Evolutionary conservation across 1,140 invertebrate genomes (phyloP), one percentile per base, ranked within the genome.

Genomic region (Drosophila teissieri): DNA sequence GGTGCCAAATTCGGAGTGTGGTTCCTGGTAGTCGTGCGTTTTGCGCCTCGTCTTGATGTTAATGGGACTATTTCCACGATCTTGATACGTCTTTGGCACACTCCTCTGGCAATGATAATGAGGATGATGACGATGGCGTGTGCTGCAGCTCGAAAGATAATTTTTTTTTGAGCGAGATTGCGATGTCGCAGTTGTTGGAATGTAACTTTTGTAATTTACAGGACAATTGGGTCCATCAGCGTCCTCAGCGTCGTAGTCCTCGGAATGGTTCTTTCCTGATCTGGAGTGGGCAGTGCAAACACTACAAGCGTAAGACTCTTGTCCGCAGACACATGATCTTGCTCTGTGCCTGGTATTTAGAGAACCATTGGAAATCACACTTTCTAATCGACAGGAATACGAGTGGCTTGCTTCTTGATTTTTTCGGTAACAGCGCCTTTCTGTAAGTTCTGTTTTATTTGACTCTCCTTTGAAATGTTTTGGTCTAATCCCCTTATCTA

Each of bases 51-150:
- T 65, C 36, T 60, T 69, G 5, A 82, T 48, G 14, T 65, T 60
- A 40, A 86, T 86, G 37, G 82, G 82, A 52, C 83, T 88, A 52
- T 73, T 79, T 22, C 54, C 82, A 34, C 84, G 74, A 76, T 86
- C 79, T 51, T 72, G 74, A 76, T 69, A 86, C 12, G 34, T 73
- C 49, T 69, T 86, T 2, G 40, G n/a, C n/a, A 31, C 61, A 27
- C 45, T 42, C 12, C 12, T 27, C n/a, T 22, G 64, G 24, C 24
- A 49, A 48, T 34, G 51, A 56, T 48, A 46, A 48, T 70, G 64
- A 53, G 17, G 46, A 42, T 17, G 36, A 55, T 39, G 49, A 48
- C 15, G 53, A 56, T 48, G 51, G 52, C 74, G 39, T 37, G 22
- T 36, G 36, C 61, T 46, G 58, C 49, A 22, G 19, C 40, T n/a